Percentiles rank a stretch among this genome's conserved stretches.
Conservation (phyloP, 2,113 vertebrate genomes). For the Salvator merianae region DNA sequence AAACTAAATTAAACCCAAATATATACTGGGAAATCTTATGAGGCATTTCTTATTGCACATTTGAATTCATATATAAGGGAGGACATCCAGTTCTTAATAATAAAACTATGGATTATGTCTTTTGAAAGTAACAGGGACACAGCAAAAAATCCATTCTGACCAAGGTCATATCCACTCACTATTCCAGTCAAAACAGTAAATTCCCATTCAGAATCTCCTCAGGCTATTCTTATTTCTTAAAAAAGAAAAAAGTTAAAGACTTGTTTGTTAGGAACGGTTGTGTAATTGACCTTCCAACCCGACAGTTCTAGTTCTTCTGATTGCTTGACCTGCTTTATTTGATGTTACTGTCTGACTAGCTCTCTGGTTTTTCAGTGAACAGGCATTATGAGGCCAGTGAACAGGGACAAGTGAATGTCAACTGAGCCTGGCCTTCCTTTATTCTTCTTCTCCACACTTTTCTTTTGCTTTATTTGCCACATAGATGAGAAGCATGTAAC, state of each 20-base stretch:
- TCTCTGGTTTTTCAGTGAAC: not conserved
- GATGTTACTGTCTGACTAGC: not conserved
- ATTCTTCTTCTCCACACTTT: too few species aligned
- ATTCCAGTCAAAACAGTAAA: not conserved
- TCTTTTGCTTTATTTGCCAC: too few species aligned
- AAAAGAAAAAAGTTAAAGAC: not conserved
- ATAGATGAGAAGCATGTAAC: too few species aligned
- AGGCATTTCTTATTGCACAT: conserved; percentile 51
- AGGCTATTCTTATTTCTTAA: not conserved
- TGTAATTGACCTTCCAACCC: not conserved
- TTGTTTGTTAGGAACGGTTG: not conserved
- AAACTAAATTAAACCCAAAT: conserved; percentile 52
- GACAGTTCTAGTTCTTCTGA: not conserved
- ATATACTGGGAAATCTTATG: conserved; percentile 56
- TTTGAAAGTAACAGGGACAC: conserved; percentile 51
- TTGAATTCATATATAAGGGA: conserved; percentile 56
- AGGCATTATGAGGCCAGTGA: too few species aligned
- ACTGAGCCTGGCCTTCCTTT: too few species aligned
- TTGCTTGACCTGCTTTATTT: not conserved
- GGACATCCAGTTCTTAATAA: conserved; percentile 39
- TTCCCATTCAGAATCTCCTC: not conserved
- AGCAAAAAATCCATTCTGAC: conserved; percentile 35
- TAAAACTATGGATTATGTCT: conserved; percentile 60
- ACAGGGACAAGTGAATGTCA: too few species aligned
- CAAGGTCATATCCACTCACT: not conserved